phyloP scores from a whole-genome alignment of 2,113 vertebrate genomes.

The Geothlypis trichas region DNA sequence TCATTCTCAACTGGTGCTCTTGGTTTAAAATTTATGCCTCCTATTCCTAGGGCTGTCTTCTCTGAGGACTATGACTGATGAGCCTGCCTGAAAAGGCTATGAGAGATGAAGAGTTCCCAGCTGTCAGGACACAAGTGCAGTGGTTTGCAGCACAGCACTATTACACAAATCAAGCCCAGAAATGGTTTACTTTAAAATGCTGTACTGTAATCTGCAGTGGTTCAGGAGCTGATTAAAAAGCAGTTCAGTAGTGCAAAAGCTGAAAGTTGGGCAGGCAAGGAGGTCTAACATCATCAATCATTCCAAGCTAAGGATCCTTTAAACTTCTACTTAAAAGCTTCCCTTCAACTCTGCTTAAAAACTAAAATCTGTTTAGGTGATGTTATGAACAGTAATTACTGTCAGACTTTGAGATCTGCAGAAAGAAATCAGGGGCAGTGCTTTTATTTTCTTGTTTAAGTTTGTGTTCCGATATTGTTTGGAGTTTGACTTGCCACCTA shows the following conservation, averaged over 20 bases:
- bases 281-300: not conserved
- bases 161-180: constrained; percentile 3
- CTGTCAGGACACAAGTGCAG: not conserved
- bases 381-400: not conserved
- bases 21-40: not conserved
- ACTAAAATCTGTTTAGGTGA: not conserved
- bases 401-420: not conserved
- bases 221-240: constrained; percentile 12
- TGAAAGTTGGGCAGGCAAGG: not conserved
- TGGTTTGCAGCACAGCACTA: not conserved
- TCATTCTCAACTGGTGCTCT: not conserved
- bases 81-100: not conserved
- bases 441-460: not conserved
- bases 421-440: not conserved
- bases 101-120: not conserved
- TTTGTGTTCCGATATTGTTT: not conserved
- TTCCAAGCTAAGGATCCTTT: not conserved
- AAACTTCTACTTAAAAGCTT: not conserved
- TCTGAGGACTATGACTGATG: not conserved
- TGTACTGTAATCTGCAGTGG: not conserved
- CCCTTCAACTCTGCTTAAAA: not conserved
- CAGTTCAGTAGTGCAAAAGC: not conserved
- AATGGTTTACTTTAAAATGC: not conserved
- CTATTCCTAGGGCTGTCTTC: not conserved
- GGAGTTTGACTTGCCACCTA: not conserved